A percentile compares a stretch with the other conserved stretches of the same genome.
phyloP scores from a whole-genome alignment of 2,797 vertebrate genomes.

The Aphelocoma californica region DNA sequence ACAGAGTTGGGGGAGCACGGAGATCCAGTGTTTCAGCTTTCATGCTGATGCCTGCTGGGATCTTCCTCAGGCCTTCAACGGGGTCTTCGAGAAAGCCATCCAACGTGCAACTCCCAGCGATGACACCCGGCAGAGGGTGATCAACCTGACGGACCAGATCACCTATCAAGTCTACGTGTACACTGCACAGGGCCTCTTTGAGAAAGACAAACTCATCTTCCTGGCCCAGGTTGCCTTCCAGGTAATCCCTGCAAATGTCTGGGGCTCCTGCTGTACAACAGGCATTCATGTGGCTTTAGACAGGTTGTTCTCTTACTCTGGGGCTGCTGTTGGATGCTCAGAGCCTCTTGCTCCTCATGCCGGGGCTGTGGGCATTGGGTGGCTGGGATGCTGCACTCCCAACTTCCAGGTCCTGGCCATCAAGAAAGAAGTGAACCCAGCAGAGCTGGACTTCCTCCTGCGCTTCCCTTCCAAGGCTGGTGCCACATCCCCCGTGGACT shows the following conservation, averaged over 20 bases:
- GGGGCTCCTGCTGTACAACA: background rate
- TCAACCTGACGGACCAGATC: slow-evolving; percentile 75
- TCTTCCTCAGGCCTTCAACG: slow-evolving; percentile 68
- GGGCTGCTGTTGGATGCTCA: background rate
- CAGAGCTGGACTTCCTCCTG: slow-evolving; percentile 76
- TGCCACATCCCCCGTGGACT: slow-evolving; percentile 67
- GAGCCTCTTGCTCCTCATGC: accelerated
- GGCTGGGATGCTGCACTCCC: accelerated
- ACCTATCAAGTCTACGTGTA: slow-evolving; percentile 73
- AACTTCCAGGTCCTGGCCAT: slow-evolving; percentile 62
- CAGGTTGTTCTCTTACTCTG: background rate
- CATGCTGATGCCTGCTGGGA: background rate
- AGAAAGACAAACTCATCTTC: slow-evolving; percentile 79
- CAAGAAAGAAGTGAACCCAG: slow-evolving; percentile 73
- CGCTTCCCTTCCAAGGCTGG: slow-evolving; percentile 74
- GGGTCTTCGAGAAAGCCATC: slow-evolving; percentile 77
- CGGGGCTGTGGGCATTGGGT: accelerated
- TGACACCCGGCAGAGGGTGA: slow-evolving; percentile 59
- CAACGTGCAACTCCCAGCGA: slow-evolving; percentile 8
- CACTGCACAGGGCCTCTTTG: slow-evolving; percentile 74
- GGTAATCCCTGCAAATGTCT: slow-evolving; percentile 15
- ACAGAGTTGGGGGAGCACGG: accelerated
- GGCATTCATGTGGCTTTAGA: accelerated
- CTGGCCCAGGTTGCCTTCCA: slow-evolving; percentile 78
- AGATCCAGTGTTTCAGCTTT: too few species aligned